A percentile compares a stretch with the other conserved stretches of the same genome.
Conservation (phyloP, 2,113 vertebrate species). For the Toxotes chatareus region DNA sequence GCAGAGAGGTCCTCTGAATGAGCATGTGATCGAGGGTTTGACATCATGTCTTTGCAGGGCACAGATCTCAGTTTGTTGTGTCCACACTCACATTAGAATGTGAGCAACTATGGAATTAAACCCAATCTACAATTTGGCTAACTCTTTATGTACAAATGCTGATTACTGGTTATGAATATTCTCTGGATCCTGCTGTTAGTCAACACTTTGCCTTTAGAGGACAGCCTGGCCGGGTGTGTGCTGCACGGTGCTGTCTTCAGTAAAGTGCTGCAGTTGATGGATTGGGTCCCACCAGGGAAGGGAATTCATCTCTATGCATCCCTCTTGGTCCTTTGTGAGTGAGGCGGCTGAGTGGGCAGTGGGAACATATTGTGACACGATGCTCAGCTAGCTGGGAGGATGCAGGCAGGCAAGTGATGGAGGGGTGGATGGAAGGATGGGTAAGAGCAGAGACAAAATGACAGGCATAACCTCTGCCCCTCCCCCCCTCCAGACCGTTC, state of each 20-base stretch:
- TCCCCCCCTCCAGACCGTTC: not conserved
- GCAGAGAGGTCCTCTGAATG: constrained; percentile 45
- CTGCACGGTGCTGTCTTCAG: constrained; percentile 2
- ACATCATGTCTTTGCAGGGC: constrained; percentile 49
- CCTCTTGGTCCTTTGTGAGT: constrained; percentile 49
- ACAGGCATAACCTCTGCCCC: not conserved
- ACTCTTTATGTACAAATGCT: not conserved
- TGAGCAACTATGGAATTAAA: not conserved
- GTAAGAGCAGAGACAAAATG: constrained; percentile 5
- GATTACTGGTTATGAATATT: not conserved
- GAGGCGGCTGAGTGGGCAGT: constrained; percentile 25
- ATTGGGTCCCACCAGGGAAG: constrained; percentile 59
- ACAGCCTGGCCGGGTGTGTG: constrained; percentile 11
- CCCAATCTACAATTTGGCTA: not conserved
- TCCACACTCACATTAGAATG: not conserved
- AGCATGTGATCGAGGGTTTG: constrained; percentile 52
- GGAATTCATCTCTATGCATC: constrained; percentile 49
- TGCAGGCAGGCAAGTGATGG: not conserved
- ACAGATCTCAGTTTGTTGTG: constrained; percentile 8
- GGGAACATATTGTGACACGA: constrained; percentile 45
- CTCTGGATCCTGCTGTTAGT: not conserved
- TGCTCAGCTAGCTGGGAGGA: constrained; percentile 37
- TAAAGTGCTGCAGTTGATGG: constrained; percentile 58
- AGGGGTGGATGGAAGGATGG: not conserved
- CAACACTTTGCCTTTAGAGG: constrained; percentile 42